Percentiles rank a stretch among this genome's conserved stretches.
These are phyloP conservation scores for Megalopta genalis DNA, from an alignment of 1,140 invertebrate species.

Conservation along the genomic window DNA sequence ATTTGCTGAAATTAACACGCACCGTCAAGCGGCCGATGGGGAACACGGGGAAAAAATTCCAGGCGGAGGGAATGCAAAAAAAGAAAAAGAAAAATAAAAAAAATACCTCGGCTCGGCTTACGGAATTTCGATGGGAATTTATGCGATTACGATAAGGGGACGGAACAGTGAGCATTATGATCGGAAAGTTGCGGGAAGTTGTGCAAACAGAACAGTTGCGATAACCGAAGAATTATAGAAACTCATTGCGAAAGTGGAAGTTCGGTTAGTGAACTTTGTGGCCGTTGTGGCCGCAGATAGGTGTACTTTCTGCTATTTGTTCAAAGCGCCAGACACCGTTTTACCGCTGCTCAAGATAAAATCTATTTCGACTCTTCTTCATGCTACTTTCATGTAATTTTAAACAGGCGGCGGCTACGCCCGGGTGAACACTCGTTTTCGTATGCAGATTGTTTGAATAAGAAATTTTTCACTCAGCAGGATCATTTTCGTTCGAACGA, in stretches of 20 bases:
- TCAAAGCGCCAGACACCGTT: constrained; percentile 1
- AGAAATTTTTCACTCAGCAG: too few species aligned
- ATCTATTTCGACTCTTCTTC: not conserved
- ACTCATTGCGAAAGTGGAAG: constrained; percentile 40
- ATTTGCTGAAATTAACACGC: constrained; percentile 29
- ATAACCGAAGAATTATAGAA: constrained; percentile 51
- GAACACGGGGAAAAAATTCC: not conserved
- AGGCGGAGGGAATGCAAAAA: not conserved
- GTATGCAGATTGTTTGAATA: too few species aligned
- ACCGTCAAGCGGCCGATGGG: not conserved
- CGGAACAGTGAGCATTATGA: constrained; percentile 18
- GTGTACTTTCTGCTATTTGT: not conserved
- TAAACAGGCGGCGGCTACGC: too few species aligned
- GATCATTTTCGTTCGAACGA: too few species aligned
- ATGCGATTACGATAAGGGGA: constrained; percentile 47
- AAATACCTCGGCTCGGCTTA: not conserved
- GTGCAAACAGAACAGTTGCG: constrained; percentile 29
- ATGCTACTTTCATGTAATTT: not conserved
- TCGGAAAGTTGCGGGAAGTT: constrained; percentile 45
- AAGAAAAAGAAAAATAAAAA: not conserved
- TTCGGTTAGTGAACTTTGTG: constrained; percentile 24
- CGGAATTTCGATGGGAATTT: constrained; percentile 27
- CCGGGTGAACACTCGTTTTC: too few species aligned
- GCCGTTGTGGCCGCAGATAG: constrained; percentile 12
- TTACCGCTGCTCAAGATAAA: not conserved